Conservation (phyloP, 2,888 invertebrate species). For the Drosophila histrio region DNA sequence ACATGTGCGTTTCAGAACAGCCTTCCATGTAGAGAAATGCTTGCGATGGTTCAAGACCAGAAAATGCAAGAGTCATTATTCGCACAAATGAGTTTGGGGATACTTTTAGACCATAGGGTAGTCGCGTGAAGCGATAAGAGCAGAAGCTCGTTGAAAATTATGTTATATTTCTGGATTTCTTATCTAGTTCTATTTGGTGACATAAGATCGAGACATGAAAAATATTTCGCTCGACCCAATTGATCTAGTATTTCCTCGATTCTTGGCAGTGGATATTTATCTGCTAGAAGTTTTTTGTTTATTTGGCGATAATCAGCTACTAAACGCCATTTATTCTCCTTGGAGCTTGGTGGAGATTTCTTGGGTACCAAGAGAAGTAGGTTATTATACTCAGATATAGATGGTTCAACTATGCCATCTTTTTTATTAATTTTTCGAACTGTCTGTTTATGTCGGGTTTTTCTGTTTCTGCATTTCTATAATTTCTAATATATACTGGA, state of each 20-base stretch:
- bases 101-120: neutral
- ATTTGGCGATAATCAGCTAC: neutral
- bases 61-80: neutral
- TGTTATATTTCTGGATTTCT: neutral
- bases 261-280: no score
- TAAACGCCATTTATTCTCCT: neutral
- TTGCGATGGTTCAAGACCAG: neutral
- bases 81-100: neutral
- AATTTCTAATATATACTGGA: conserved; percentile 30
- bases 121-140: neutral
- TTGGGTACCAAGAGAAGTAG: neutral
- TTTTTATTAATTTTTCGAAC: neutral
- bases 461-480: conserved; percentile 26
- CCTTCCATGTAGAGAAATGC: neutral
- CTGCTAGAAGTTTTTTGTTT: neutral
- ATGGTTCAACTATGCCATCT: conserved; percentile 5
- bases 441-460: conserved; percentile 10
- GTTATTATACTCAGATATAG: conserved; percentile 8
- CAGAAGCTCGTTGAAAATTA: neutral
- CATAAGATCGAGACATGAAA: neutral
- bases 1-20: neutral
- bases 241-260: neutral
- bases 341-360: neutral
- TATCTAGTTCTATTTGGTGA: neutral
- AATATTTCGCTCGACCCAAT: neutral